Base-by-base conservation (phyloP, 64 coral and sea anemone species). In the Cladopsammia gracilis region DNA sequence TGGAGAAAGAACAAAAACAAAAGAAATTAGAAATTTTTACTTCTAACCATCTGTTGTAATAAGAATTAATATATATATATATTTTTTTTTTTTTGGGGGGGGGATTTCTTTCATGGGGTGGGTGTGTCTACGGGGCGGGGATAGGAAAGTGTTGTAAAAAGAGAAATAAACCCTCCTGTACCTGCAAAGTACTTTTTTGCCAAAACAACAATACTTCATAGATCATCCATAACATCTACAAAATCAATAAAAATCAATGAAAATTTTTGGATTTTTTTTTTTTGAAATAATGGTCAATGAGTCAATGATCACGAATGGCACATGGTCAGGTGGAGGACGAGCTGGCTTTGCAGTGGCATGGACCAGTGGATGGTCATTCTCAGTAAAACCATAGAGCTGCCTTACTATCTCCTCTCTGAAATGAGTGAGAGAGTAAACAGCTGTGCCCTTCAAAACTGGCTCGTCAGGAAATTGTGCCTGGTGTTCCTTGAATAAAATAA, bases 331-430 rank as follows among this genome's bases (percentile, higher is more conserved):
- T 62, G 60, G 13, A 16, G 60, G 60, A 15, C 6, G 69, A 42
- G 69, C 20, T 57, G 78, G 61, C 51, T 86, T 86, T 16, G 42
- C 64, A 44, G 26, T 86, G 76, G 80, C 47, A 62, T 68, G 48
- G 25, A 50, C 75, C 56, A 74, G 94, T 13, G 94, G 94, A 6
- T 64, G 13, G 61, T 24, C 94, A 91, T 87, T 91, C 48, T 95
- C 88, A 22, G 82, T 42, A 6, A 95, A 85, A 13, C 48, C 77
- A 76, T 66, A 89, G 19, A 94, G 74, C 53, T 94, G 86, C 26
- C 86, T 74, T 5, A 94, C 6, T 5, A 95, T 58, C 75, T 86
- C 93, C 20, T 95, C 71, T 47, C 78, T 84, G 80, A 83, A 90
- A 61, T 95, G 49, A 53, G 77, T 34, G 25, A 95, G 49, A n/a